Evolutionary conservation across 64 coral and sea anemone species (phyloP).

Genomic region (Trachythela sp.): DNA sequence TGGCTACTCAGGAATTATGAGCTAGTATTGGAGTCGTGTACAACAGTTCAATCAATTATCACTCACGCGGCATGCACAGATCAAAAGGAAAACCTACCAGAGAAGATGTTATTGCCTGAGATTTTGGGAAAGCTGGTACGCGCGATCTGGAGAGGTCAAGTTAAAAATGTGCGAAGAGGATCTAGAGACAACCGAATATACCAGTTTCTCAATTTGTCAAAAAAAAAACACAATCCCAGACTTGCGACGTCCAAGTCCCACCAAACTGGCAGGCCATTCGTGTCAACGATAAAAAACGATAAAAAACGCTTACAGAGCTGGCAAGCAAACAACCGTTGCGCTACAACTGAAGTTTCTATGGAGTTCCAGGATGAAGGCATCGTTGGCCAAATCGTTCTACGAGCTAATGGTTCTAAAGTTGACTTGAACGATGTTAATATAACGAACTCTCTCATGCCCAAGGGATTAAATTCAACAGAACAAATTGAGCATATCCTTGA

Average conservation of each 20-base stretch:
- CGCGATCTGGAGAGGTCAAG: constrained; percentile 6
- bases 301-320: not conserved
- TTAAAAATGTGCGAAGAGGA: not conserved
- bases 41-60: not conserved
- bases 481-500: too few relatives aligned
- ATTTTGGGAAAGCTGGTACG: not conserved
- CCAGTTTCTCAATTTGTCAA: constrained; percentile 33
- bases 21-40: not conserved
- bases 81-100: constrained; percentile 1
- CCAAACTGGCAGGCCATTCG: too few relatives aligned
- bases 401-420: too few relatives aligned
- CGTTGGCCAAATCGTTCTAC: too few relatives aligned
- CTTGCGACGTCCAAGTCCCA: too few relatives aligned
- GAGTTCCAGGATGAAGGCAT: too few relatives aligned
- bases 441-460: too few relatives aligned
- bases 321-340: not conserved
- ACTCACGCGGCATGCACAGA: not conserved
- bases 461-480: too few relatives aligned
- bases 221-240: not conserved
- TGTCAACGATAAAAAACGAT: not conserved
- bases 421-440: too few relatives aligned
- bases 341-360: too few relatives aligned
- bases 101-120: not conserved
- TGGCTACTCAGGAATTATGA: constrained; percentile 14
- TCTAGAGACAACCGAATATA: not conserved